These are phyloP conservation scores for Drosophila bocki DNA, from an alignment of 1,140 invertebrate genomes.

Conservation along the genomic window DNA sequence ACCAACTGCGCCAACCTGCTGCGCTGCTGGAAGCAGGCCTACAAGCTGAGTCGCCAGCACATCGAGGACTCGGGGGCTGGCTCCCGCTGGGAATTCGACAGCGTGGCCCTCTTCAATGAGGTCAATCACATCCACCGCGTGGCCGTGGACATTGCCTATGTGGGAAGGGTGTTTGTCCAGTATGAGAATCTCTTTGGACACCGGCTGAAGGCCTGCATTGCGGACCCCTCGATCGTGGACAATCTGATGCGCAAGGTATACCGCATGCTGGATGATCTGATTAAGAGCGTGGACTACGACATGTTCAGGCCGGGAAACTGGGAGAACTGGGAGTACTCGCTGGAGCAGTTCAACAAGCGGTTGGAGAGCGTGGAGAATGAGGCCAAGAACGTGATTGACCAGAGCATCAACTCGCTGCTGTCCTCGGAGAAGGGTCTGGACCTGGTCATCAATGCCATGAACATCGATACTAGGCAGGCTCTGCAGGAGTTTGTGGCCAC, in stretches of 20 bases:
- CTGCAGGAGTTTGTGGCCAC: conserved; percentile 90
- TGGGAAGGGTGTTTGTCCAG: conserved; percentile 92
- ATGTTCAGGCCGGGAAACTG: conserved; percentile 91
- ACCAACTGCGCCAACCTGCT: conserved; percentile 89
- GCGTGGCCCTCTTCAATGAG: conserved; percentile 90
- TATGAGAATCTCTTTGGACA: conserved; percentile 95
- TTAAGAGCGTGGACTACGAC: conserved; percentile 92
- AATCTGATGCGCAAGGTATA: conserved; percentile 88
- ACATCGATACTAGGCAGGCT: conserved; percentile 90
- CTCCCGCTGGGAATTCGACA: conserved; percentile 95
- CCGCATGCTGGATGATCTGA: conserved; percentile 88
- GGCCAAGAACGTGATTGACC: conserved; percentile 93
- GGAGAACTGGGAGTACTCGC: conserved; percentile 93
- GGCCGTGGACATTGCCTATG: conserved; percentile 91
- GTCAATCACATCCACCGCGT: conserved; percentile 94
- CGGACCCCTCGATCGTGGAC: conserved; percentile 93
- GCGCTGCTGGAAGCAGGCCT: conserved; percentile 91
- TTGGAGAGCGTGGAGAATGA: conserved; percentile 91
- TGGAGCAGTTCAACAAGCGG: conserved; percentile 91
- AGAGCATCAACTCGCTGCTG: conserved; percentile 92
- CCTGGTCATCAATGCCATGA: conserved; percentile 92
- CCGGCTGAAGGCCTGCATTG: conserved; percentile 93
- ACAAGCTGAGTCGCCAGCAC: conserved; percentile 90
- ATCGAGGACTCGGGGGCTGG: conserved; percentile 94
- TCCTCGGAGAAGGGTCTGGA: conserved; percentile 92